Base-by-base conservation (phyloP, 2,797 vertebrate species). In the Alauda arvensis region DNA sequence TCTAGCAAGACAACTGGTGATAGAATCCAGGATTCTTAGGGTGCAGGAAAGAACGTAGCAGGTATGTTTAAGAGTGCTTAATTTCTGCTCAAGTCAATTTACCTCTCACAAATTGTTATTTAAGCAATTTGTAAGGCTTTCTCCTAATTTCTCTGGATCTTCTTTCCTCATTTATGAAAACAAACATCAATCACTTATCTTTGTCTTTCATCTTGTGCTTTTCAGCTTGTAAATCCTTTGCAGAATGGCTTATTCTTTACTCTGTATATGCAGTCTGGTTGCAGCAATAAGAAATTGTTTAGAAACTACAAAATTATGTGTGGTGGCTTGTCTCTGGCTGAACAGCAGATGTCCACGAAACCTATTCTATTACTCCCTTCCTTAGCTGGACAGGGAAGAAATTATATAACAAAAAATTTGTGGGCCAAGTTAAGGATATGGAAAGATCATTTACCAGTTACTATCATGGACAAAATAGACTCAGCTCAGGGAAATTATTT, bases 21-120 rank as follows among this genome's bases (percentile, higher is more conserved):
- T 14, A 39, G 21, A 18, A 40, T n/a, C 18, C 4, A 10, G 3
- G 12, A 25, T 53, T 4, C 25, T 68, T 39, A 1, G 0, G 2
- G 18, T 23, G 12, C 29, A 56, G 18, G 1, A 70, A 52, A 69
- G 2, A 8, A 37, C 6, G 14, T 8, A 49, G 18, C 7, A 67
- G 17, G 4, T 61, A 60, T 89, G 83, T 75, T 75, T 45, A 63
- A 14, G 61, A 52, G 2, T 39, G 4, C 4, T 72, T 72, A 14
- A 56, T 74, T 86, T 86, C 17, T 77, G 9, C 5, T 62, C 2
- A 65, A 31, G 10, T 40, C 23, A 33, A 6, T 55, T 71, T 81
- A 62, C 48, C 4, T 51, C 8, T 66, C 26, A 28, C 6, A 42
- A 53, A 18, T 37, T 13, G 24, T 48, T 40, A 33, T 17, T 49